Evolutionary conservation across 2,113 vertebrate species (phyloP), one percentile per base, ranked within the genome.

Genomic region (Lichenostomus cassidix): DNA sequence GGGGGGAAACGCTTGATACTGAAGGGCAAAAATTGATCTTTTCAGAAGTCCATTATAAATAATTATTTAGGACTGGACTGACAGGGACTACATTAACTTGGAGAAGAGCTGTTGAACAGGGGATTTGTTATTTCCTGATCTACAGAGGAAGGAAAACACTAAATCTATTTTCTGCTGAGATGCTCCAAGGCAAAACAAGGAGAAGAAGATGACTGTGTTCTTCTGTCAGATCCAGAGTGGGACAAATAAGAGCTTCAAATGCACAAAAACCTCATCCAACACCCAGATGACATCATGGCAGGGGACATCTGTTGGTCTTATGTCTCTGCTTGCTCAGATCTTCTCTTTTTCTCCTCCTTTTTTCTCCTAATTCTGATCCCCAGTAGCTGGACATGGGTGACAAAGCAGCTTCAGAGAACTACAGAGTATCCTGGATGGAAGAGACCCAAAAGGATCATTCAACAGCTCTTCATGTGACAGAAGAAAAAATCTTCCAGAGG

Each of bases 331-430:
- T 55, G 39, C 6, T 49, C 27, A 50, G 42, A 55, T 29, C 20
- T 60, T n/a, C 6, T 9, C 24, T 59, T 91, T 68, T 56, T 68
- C 58, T 73, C 7, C 13, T 71, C 28, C 19, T 7, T 93, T 89
- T 28, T 28, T 15, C 6, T 19, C 5, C 41, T n/a, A 62, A 0
- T 67, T 67, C 42, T 67, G 4, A 11, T 76, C 23, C 31, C 28
- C 25, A 11, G 0, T 2, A 33, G 5, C 7, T 31, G 47, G 42
- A 59, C 4, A 5, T 1, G 10, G 7, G 4, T 0, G 1, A 35
- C 46, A 71, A 79, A 68, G 14, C 52, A 44, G 21, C 3, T 55
- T 59, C 9, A 7, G 20, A 7, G 33, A 55, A 3, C 22, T 28
- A 24, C 27, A 35, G 50, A 41, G 24, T 24, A 24, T 29, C 25